These are phyloP conservation scores for Rhinoderma darwinii DNA, from an alignment of 2,113 vertebrate species.

Conservation along the genomic window DNA sequence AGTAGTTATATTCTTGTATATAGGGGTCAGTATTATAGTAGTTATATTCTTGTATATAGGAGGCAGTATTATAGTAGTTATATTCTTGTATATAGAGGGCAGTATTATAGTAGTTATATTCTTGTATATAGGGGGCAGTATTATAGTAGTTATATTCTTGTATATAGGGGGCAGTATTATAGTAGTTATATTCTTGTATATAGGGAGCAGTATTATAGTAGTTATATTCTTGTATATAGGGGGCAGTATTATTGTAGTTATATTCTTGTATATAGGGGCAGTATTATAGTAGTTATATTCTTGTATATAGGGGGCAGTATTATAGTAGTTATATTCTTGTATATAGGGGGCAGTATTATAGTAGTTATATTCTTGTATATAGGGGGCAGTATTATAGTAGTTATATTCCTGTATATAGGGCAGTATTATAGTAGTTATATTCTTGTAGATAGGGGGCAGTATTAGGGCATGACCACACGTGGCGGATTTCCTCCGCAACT, in stretches of 20 bases:
- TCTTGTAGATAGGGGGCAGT: too few relatives aligned
- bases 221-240: constrained; percentile 1
- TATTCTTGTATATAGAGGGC: not conserved
- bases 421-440: constrained; percentile 3
- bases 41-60: not conserved
- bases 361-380: too few relatives aligned
- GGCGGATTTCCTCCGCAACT: too few relatives aligned
- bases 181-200: not conserved
- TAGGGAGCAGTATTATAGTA: not conserved
- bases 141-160: constrained; percentile 1
- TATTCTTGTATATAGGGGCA: too few relatives aligned
- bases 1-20: not conserved
- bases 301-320: too few relatives aligned
- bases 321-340: too few relatives aligned
- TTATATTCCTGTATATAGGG: not conserved
- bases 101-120: not conserved
- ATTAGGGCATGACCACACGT: too few relatives aligned
- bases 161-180: not conserved
- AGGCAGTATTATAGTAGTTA: not conserved
- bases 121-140: not conserved
- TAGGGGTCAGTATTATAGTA: too few relatives aligned
- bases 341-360: too few relatives aligned
- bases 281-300: too few relatives aligned
- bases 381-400: constrained; percentile 2
- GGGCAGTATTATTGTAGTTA: constrained; percentile 2